These are phyloP conservation scores for Zonitis immaculata DNA, from an alignment of 2,888 invertebrate genomes.

Conservation along the genomic window DNA sequence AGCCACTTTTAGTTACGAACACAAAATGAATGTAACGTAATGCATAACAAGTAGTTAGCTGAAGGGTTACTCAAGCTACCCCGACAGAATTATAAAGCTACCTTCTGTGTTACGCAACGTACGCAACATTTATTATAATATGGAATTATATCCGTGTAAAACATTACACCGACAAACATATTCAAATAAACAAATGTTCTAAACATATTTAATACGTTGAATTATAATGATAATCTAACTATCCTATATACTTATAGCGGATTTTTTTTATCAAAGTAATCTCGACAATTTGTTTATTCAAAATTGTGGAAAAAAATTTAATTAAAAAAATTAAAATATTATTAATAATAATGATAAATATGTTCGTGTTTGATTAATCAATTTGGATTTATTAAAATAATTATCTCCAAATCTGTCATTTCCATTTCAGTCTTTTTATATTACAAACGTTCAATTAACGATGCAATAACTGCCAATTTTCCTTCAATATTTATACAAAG, in stretches of 20 bases:
- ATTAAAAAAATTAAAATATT: no score
- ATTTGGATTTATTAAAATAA: conserved; percentile 17
- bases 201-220: conserved; percentile 7
- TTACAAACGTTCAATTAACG: conserved; percentile 17
- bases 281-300: no score
- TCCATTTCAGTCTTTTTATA: conserved; percentile 14
- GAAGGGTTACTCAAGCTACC: conserved; percentile 43
- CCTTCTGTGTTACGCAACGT: conserved; percentile 35
- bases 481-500: conserved; percentile 14
- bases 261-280: no score
- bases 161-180: conserved; percentile 5
- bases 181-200: conserved; percentile 7
- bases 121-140: conserved; percentile 41
- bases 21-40: conserved; percentile 49
- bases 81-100: conserved; percentile 45
- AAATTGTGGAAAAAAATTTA: not conserved
- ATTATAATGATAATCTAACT: not conserved
- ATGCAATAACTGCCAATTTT: conserved; percentile 15
- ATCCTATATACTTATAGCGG: no score
- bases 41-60: conserved; percentile 50
- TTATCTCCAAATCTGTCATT: conserved; percentile 12
- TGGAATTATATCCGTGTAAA: conserved; percentile 28
- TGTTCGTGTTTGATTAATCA: conserved; percentile 11
- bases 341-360: no score
- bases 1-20: conserved; percentile 46